A percentile compares a stretch with the other conserved stretches of the same genome.
Conservation (phyloP, 2,113 vertebrate genomes). For the Anarrhichthys ocellatus region DNA sequence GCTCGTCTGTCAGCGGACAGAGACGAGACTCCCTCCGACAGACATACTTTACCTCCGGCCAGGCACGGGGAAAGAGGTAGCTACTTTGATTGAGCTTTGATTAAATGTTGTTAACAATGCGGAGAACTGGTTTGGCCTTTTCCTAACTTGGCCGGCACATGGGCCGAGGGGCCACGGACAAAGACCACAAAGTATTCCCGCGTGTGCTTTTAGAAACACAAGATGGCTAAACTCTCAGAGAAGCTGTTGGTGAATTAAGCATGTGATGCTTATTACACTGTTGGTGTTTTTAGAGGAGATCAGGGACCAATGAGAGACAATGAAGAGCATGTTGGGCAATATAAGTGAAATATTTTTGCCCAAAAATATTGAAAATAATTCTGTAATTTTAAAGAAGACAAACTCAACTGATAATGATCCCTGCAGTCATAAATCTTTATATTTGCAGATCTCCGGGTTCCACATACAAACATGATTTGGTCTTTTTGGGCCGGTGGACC, state of each 20-base stretch:
- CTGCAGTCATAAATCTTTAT: neutral
- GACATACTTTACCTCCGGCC: conserved; percentile 83
- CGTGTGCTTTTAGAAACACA: conserved; percentile 29
- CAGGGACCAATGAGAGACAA: neutral
- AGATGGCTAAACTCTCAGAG: conserved; percentile 34
- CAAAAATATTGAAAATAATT: neutral
- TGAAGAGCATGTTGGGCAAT: neutral
- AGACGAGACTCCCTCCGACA: conserved; percentile 71
- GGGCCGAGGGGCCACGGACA: conserved; percentile 23
- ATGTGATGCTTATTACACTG: neutral
- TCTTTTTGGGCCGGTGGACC: conserved; percentile 1
- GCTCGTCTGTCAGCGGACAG: conserved; percentile 80
- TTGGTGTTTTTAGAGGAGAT: neutral
- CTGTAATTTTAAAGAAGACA: conserved; percentile 12
- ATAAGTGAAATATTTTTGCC: neutral
- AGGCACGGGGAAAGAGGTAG: conserved; percentile 80
- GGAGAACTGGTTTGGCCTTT: conserved; percentile 58
- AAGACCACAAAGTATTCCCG: conserved; percentile 44
- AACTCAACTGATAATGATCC: neutral
- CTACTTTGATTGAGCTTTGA: conserved; percentile 87
- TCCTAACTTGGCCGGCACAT: conserved; percentile 42
- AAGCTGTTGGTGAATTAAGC: conserved; percentile 31
- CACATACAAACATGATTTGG: neutral
- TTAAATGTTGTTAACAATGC: conserved; percentile 86
- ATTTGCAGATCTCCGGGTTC: conserved; percentile 3